Base-by-base conservation (phyloP, 30 jellyfish, hydroid and myxozoan species). In the Aurelia coerulea region DNA sequence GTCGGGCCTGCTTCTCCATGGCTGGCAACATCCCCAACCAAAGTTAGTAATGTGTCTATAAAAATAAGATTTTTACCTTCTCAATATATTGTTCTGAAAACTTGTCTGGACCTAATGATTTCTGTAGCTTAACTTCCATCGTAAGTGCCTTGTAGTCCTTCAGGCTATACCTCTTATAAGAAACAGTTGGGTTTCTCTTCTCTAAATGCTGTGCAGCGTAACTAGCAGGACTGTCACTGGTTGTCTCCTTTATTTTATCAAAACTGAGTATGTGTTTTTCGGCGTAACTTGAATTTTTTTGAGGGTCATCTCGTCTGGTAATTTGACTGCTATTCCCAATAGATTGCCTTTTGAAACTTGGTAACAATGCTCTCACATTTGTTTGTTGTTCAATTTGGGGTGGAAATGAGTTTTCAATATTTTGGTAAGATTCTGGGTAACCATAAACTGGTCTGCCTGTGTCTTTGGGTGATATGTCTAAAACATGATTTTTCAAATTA, bases 91-190 rank as follows among this genome's bases (percentile, higher is more conserved):
- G 88, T 39, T 65, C 83, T 32, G 93, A 84, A 35, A 64, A 56
- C 68, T 32, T 64, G 51, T 84, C 93, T 16, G 93, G 93, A 41
- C 93, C 93, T 17, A 84, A 68, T 2, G 93, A 84, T 64, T 78
- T 73, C 72, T 84, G 93, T 2, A 84, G 83, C 60, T 46, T 74
- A 31, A 84, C 58, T 53, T 84, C 93, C 39, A 62, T 73, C 16
- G 51, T 84, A 9, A 84, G 65, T 18, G 80, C 93, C 32, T 54
- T 41, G 62, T 84, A 84, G 46, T 84, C 93, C 65, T 74, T 84
- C 37, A 84, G 56, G 41, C 93, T 37, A 56, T 84, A 84, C 50
- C 65, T 84, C 58, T 74, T 84, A 58, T 84, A 84, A n/a, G 71
- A 19, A 53, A 71, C 75, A 19, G 78, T 64, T 29, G 69, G 66